Evolutionary conservation across 1,140 invertebrate species (phyloP), one percentile per base, ranked within the genome.

Genomic region (Drosophila subobscura): DNA sequence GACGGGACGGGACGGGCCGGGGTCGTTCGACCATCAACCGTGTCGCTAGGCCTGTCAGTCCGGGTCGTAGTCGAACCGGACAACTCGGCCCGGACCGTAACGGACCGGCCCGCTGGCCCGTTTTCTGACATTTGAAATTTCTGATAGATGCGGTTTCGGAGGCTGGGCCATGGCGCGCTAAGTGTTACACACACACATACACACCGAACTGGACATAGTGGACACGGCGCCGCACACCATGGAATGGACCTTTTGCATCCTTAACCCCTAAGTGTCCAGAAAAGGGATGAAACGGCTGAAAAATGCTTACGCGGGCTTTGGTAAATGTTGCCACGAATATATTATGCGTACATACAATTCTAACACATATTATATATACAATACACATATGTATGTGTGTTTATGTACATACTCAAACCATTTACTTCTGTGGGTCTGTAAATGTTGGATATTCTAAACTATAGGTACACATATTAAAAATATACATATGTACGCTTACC

Each of bases 261-360:
- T 71, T 79, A 72, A 89, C 65, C 72, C 77, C 61, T 90, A 84
- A 89, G 85, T 86, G 86, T 86, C 86, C 85, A 89, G 72, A 89
- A 89, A 89, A 89, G 85, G 85, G 85, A 89, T 89, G 85, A 89
- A 89, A 89, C 66, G 83, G 61, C 83, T 88, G 83, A 86, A 86
- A 86, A 86, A 86, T 86, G 81, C 81, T 83, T 86, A 83, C 81
- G 83, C 81, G 77, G 78, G 78, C 83, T 75, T 85, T 85, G 50
- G 64, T 81, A 86, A 86, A 88, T 86, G 83, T 86, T 81, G 81
- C 81, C 78, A 85, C 83, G 73, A 85, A 86, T 88, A 81, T 86
- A 86, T 88, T 81, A 81, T 88, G 83, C 68, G 61, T 55, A 72
- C 45, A 49, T 23, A 63, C 22, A 64, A 47, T 37, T 41, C 10